Conservation (phyloP, 1,140 invertebrate genomes). For the Diorhabda elongata region DNA sequence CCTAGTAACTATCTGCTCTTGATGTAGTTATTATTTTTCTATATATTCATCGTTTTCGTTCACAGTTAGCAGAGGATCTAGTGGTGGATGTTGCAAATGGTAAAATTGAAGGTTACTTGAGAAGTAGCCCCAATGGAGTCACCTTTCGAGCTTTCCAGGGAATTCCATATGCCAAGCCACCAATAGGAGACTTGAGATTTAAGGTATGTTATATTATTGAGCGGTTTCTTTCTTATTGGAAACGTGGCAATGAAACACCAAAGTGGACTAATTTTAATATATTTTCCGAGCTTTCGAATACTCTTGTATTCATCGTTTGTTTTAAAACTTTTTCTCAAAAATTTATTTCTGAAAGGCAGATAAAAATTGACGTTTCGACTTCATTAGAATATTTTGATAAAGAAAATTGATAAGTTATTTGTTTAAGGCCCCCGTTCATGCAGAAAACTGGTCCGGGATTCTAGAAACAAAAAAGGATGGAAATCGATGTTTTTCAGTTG, state of each 20-base stretch:
- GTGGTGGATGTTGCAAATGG: neutral
- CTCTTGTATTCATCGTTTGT: no score
- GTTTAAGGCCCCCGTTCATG: slow-evolving; percentile 7
- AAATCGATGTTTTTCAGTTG: neutral
- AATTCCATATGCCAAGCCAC: neutral
- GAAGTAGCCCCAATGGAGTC: neutral
- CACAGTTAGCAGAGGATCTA: neutral
- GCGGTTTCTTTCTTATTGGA: no score
- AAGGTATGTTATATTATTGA: neutral
- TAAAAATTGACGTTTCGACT: no score
- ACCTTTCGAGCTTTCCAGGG: neutral
- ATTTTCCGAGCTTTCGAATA: no score
- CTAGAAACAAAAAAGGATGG: slow-evolving; percentile 4
- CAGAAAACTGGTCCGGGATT: slow-evolving; percentile 12
- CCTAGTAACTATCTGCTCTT: no score
- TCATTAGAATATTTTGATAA: no score
- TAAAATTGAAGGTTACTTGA: slow-evolving; percentile 1
- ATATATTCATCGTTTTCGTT: neutral
- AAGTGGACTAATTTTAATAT: no score
- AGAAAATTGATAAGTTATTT: neutral
- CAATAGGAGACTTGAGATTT: neutral
- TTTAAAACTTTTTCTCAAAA: no score
- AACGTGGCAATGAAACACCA: no score
- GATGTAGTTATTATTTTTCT: slow-evolving; percentile 39
- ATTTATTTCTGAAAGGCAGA: no score